Conservation (phyloP, 1,140 invertebrate species). For the Sycobia sp. region DNA sequence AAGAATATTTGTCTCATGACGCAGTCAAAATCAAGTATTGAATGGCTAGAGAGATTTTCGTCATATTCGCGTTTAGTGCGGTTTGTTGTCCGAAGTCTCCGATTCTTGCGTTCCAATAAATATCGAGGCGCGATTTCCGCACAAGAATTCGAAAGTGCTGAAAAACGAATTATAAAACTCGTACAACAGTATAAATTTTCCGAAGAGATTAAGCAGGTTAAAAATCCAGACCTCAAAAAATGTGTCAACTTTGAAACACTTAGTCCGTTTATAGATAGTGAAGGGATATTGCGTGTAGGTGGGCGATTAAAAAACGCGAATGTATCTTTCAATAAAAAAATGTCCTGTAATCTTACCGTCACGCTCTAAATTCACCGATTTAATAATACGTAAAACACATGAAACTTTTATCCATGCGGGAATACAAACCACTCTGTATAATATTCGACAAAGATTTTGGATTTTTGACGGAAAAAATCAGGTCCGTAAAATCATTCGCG, state of each 20-base stretch:
- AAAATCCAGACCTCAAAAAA: neutral
- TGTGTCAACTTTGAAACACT: neutral
- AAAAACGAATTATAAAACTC: too few relatives aligned
- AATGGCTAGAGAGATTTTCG: neutral
- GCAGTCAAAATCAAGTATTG: too few relatives aligned
- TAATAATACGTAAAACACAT: too few relatives aligned
- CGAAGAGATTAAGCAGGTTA: neutral
- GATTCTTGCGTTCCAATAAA: neutral
- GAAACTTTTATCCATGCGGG: too few relatives aligned
- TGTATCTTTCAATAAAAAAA: too few relatives aligned
- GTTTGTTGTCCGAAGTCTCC: neutral
- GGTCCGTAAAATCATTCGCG: neutral
- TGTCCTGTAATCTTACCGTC: too few relatives aligned
- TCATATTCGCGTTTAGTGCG: neutral
- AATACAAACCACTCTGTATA: too few relatives aligned
- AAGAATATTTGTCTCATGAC: too few relatives aligned
- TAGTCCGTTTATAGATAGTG: neutral
- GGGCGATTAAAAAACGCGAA: too few relatives aligned
- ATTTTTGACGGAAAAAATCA: neutral
- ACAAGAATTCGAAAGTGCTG: neutral
- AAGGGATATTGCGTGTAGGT: neutral
- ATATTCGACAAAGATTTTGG: neutral
- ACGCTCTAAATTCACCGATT: too few relatives aligned
- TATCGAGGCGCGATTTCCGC: neutral
- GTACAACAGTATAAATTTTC: neutral